Percentiles rank a stretch among this genome's conserved stretches.
These are phyloP conservation scores for Scaptodrosophila latifasciaeformis DNA, from an alignment of 2,888 invertebrate species.

Conservation along the genomic window DNA sequence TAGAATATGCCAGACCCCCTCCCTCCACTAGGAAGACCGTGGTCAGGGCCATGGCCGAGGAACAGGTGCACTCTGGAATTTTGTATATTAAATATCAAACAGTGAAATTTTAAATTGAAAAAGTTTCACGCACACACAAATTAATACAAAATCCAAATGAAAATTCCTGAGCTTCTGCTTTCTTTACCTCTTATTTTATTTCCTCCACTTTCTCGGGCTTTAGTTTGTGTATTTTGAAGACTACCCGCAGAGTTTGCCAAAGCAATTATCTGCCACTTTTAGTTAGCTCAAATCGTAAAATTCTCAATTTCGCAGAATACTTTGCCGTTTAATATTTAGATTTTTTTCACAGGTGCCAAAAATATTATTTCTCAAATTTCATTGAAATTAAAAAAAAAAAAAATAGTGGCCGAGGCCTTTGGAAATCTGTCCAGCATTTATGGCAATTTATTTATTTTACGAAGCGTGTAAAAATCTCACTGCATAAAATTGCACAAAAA, in stretches of 20 bases:
- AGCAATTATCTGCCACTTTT: no score
- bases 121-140: slow-evolving; percentile 56
- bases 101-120: slow-evolving; percentile 61
- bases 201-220: no score
- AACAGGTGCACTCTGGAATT: slow-evolving; percentile 50
- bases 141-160: slow-evolving; percentile 43
- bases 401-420: slow-evolving; percentile 17
- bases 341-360: no score
- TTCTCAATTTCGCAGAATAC: no score
- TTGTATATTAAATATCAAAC: slow-evolving; percentile 58
- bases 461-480: background rate
- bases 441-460: slow-evolving; percentile 15
- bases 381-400: background rate
- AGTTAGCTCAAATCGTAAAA: no score
- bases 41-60: background rate
- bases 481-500: slow-evolving; percentile 19
- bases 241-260: no score
- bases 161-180: no score
- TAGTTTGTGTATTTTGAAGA: no score
- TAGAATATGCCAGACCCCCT: slow-evolving; percentile 9
- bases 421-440: slow-evolving; percentile 18
- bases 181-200: no score
- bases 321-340: no score
- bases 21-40: background rate
- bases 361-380: no score